These are phyloP conservation scores for Danaus plexippus DNA, from an alignment of 1,140 invertebrate genomes.

Conservation along the genomic window DNA sequence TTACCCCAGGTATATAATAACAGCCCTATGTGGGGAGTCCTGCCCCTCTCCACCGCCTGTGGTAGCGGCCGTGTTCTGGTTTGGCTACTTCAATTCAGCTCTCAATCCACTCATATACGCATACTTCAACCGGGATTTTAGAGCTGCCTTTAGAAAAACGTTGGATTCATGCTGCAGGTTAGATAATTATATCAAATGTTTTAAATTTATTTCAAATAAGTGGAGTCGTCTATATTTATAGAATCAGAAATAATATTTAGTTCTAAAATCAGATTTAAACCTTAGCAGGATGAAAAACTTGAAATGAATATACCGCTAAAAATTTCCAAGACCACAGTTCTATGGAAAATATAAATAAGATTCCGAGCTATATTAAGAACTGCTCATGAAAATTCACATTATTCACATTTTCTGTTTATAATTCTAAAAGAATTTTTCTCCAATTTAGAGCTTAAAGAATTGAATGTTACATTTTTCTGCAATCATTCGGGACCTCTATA, in stretches of 20 bases:
- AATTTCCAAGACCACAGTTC: no score
- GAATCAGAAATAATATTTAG: background rate
- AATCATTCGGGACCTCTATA: no score
- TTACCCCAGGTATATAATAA: conserved; percentile 83
- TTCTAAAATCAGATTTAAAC: background rate
- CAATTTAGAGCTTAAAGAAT: no score
- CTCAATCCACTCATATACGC: conserved; percentile 97
- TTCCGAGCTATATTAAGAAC: no score
- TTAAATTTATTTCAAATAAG: conserved; percentile 3
- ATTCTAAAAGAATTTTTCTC: no score
- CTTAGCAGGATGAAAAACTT: no score
- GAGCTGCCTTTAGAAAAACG: conserved; percentile 93
- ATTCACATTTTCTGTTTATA: no score
- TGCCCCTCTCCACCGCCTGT: conserved; percentile 84
- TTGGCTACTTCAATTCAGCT: conserved; percentile 98
- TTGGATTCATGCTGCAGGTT: conserved; percentile 72
- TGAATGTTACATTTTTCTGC: no score
- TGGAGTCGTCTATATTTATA: background rate
- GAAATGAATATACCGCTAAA: no score
- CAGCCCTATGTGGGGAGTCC: conserved; percentile 80
- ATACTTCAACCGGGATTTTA: conserved; percentile 96
- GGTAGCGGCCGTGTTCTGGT: conserved; percentile 93
- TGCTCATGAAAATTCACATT: no score
- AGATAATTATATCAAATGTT: conserved; percentile 4
- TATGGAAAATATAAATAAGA: no score